Percentiles rank a stretch among this genome's conserved stretches.
phyloP scores from a whole-genome alignment of 2,113 vertebrate species.

The Charina bottae region DNA sequence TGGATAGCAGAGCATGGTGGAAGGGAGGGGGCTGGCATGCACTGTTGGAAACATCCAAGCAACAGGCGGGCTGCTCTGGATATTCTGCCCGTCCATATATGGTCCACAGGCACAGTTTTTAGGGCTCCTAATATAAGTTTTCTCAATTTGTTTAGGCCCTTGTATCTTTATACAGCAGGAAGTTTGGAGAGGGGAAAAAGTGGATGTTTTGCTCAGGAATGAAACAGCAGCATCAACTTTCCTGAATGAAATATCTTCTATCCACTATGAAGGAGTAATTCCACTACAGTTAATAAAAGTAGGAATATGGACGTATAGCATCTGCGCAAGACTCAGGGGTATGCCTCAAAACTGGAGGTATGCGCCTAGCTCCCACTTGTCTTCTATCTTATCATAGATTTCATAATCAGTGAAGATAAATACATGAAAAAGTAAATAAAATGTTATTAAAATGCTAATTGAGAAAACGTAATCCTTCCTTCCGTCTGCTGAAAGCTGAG shows the following conservation, averaged over 20 bases:
- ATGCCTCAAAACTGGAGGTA: neutral
- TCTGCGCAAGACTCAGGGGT: neutral
- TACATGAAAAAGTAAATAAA: neutral
- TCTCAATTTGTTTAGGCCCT: neutral
- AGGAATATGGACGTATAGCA: neutral
- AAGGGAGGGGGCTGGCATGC: neutral
- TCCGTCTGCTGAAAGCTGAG: neutral
- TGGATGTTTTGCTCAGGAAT: neutral
- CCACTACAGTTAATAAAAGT: neutral
- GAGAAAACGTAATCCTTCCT: neutral
- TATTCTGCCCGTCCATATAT: neutral
- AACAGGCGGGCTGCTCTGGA: neutral
- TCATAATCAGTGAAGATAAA: neutral
- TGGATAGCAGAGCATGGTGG: neutral
- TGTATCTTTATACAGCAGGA: neutral
- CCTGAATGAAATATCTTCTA: neutral
- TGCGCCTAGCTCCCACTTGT: neutral
- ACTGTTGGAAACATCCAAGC: no score
- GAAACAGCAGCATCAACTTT: neutral
- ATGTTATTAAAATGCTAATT: constrained; percentile 25
- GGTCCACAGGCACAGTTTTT: neutral
- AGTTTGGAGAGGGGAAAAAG: no score
- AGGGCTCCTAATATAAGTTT: neutral
- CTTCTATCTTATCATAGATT: neutral
- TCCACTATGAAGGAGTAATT: neutral